phyloP scores from a whole-genome alignment of 2,888 invertebrate genomes.

The Argyra leucocephala region DNA sequence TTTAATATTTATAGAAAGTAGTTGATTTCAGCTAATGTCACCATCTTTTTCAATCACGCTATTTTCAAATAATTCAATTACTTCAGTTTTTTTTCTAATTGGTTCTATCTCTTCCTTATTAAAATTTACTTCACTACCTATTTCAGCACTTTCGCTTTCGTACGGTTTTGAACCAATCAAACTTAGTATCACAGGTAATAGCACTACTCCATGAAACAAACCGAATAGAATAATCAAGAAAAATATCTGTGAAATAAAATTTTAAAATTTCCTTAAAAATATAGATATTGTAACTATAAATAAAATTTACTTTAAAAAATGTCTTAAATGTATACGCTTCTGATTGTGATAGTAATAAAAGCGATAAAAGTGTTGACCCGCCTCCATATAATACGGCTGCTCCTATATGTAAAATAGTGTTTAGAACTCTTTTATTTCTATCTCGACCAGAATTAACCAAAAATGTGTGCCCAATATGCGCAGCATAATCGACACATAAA shows the following conservation, averaged over 20 bases:
- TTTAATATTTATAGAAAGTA: too few relatives aligned
- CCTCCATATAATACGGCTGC: constrained; percentile 69
- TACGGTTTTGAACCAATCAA: constrained; percentile 58
- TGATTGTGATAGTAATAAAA: constrained; percentile 60
- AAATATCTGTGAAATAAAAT: constrained; percentile 61
- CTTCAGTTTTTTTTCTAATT: too few relatives aligned
- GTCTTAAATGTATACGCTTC: constrained; percentile 67
- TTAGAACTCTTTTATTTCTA: constrained; percentile 50
- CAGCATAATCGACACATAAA: constrained; percentile 74
- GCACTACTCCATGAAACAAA: constrained; percentile 64
- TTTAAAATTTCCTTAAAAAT: too few relatives aligned
- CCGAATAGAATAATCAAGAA: constrained; percentile 67
- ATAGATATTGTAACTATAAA: neutral
- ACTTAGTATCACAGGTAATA: constrained; percentile 66
- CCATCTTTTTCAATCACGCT: too few relatives aligned
- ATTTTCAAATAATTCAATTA: too few relatives aligned
- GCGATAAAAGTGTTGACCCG: constrained; percentile 63
- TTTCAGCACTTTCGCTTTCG: constrained; percentile 11
- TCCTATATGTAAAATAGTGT: constrained; percentile 63
- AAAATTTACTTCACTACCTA: neutral
- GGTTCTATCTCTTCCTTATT: neutral
- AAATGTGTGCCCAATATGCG: constrained; percentile 72
- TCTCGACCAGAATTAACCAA: constrained; percentile 51
- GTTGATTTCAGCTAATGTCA: too few relatives aligned
- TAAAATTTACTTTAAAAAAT: constrained; percentile 52